These are phyloP conservation scores for Drosophila pachea DNA, from an alignment of 1,140 invertebrate species.

Conservation along the genomic window DNA sequence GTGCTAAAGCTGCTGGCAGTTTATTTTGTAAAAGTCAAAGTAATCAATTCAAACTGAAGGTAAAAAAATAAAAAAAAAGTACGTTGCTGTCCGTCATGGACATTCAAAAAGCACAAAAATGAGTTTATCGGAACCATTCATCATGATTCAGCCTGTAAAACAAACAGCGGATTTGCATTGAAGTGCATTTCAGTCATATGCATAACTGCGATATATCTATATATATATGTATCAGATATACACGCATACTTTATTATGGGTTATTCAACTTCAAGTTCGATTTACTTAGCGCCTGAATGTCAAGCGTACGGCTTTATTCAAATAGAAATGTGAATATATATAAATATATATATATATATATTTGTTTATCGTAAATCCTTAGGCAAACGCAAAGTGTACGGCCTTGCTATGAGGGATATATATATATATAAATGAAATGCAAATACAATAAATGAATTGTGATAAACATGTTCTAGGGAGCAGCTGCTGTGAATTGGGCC, in stretches of 20 bases:
- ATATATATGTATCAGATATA: not conserved
- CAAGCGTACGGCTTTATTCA: slow-evolving; percentile 18
- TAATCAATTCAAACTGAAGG: slow-evolving; percentile 26
- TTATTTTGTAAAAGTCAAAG: slow-evolving; percentile 18
- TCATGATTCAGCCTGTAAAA: slow-evolving; percentile 21
- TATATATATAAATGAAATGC: slow-evolving; percentile 25
- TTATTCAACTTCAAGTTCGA: slow-evolving; percentile 55
- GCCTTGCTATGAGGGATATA: slow-evolving; percentile 26
- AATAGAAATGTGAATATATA: slow-evolving; percentile 1
- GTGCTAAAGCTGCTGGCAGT: slow-evolving; percentile 1
- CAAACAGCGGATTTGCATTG: slow-evolving; percentile 27
- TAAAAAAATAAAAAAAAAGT: not conserved
- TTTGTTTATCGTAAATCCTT: slow-evolving; percentile 23
- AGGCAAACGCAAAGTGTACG: slow-evolving; percentile 18
- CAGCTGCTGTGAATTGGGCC: slow-evolving; percentile 11
- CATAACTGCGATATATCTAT: not conserved
- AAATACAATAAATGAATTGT: slow-evolving; percentile 31
- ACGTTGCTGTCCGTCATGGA: not conserved
- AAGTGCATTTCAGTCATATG: slow-evolving; percentile 38
- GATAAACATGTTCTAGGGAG: slow-evolving; percentile 25
- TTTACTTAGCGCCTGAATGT: slow-evolving; percentile 44
- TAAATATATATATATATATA: slow-evolving; percentile 1
- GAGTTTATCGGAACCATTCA: slow-evolving; percentile 19
- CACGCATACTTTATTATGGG: slow-evolving; percentile 10
- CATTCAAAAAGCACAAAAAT: slow-evolving; percentile 3